phyloP scores from a whole-genome alignment of 2,888 invertebrate genomes.

The Choristoneura rosaceana region DNA sequence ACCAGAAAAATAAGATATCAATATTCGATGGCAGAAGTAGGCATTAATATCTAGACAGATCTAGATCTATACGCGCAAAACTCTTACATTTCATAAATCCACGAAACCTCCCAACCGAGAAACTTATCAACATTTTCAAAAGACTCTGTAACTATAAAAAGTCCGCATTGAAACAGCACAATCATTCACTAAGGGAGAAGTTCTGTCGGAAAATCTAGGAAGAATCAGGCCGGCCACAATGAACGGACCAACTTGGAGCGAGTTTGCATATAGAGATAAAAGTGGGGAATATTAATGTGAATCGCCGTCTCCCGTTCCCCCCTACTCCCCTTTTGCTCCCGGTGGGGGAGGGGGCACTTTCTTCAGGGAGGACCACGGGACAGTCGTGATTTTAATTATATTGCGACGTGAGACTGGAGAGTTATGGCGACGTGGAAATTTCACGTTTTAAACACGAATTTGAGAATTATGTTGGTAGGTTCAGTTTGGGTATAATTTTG shows the following conservation, averaged over 20 bases:
- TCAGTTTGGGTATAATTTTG: neutral
- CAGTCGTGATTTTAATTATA: conserved; percentile 85
- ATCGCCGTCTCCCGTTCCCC: conserved; percentile 65
- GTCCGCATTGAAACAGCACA: conserved; percentile 80
- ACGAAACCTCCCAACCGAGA: conserved; percentile 67
- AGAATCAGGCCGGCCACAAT: conserved; percentile 82
- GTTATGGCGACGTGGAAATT: conserved; percentile 71
- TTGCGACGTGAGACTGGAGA: conserved; percentile 78
- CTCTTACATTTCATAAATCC: conserved; percentile 54
- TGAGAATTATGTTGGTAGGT: conserved; percentile 11
- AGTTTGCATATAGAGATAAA: conserved; percentile 86
- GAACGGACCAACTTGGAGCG: conserved; percentile 81
- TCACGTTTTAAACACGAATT: conserved; percentile 49
- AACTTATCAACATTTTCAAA: conserved; percentile 43
- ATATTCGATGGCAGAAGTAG: neutral
- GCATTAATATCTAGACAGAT: neutral
- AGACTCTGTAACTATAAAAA: conserved; percentile 46
- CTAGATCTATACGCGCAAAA: neutral
- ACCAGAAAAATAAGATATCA: neutral
- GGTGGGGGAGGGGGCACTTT: conserved; percentile 64
- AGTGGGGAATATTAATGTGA: conserved; percentile 86
- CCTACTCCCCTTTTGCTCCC: conserved; percentile 48
- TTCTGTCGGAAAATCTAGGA: conserved; percentile 57
- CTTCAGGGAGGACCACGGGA: conserved; percentile 81
- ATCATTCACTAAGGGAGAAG: conserved; percentile 76